Conservation (phyloP, 1,140 invertebrate species). For the Trissolcus basalis region DNA sequence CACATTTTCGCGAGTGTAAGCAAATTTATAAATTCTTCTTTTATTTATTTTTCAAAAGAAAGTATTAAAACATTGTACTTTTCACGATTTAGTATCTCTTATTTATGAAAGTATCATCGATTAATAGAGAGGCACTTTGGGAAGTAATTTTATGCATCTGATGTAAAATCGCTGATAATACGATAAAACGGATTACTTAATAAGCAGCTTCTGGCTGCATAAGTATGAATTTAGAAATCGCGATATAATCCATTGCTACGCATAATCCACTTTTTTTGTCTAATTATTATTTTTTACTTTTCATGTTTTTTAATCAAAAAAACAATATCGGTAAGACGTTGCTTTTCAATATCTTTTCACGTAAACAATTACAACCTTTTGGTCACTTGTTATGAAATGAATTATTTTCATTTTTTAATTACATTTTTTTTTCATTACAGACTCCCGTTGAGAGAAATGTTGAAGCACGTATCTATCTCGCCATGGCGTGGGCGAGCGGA, state of each 20-base stretch:
- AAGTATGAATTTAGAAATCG: background rate
- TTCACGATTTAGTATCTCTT: no score
- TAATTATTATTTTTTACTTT: background rate
- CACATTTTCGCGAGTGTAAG: no score
- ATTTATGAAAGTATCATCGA: no score
- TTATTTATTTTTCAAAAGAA: no score
- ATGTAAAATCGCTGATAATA: background rate
- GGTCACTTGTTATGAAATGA: background rate
- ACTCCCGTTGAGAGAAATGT: conserved; percentile 78
- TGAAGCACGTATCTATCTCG: conserved; percentile 92
- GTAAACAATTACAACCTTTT: no score
- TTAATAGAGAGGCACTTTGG: background rate
- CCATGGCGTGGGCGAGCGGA: conserved; percentile 87
- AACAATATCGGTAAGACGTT: no score
- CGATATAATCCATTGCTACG: background rate
- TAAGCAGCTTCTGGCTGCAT: background rate
- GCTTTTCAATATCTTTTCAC: no score
- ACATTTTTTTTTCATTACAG: conserved; percentile 10
- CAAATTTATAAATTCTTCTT: no score
- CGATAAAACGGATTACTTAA: background rate
- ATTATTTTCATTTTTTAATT: background rate
- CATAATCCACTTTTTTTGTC: background rate
- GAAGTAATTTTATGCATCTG: conserved; percentile 1
- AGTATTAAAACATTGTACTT: no score
- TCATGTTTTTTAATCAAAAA: no score